Conservation (phyloP, 2,888 invertebrate genomes). For the Heliconius ismenius region DNA sequence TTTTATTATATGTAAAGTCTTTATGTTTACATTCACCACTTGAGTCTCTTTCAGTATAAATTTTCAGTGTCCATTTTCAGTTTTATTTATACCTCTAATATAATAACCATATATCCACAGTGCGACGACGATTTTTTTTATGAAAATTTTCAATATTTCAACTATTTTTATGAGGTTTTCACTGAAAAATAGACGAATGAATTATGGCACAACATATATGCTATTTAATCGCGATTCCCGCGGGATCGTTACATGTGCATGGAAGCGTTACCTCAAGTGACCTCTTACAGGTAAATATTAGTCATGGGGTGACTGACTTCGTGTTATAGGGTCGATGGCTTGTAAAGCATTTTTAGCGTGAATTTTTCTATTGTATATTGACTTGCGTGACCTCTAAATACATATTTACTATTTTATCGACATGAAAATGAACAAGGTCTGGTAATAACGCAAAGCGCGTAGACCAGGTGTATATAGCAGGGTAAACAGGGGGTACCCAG, state of each 20-base stretch:
- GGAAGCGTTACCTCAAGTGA: too few species aligned
- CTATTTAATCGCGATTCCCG: too few species aligned
- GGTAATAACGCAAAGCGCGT: background rate
- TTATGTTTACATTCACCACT: background rate
- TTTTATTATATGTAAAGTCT: constrained; percentile 4
- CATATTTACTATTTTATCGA: background rate
- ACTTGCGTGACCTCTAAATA: background rate
- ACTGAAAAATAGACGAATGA: too few species aligned
- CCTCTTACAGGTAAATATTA: background rate
- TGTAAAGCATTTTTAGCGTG: too few species aligned
- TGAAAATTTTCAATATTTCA: too few species aligned
- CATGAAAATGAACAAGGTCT: background rate
- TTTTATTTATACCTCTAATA: background rate
- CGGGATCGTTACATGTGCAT: background rate
- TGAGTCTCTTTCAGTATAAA: background rate
- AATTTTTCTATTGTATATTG: background rate
- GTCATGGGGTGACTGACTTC: background rate
- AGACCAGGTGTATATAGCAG: too few species aligned
- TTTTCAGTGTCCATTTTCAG: background rate
- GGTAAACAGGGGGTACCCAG: background rate
- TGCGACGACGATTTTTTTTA: too few species aligned
- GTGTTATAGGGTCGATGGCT: background rate
- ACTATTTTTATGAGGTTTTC: too few species aligned
- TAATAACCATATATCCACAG: too few species aligned
- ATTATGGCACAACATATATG: too few species aligned